Conservation (phyloP, 2,888 invertebrate species). For the Lucinisca nassula region DNA sequence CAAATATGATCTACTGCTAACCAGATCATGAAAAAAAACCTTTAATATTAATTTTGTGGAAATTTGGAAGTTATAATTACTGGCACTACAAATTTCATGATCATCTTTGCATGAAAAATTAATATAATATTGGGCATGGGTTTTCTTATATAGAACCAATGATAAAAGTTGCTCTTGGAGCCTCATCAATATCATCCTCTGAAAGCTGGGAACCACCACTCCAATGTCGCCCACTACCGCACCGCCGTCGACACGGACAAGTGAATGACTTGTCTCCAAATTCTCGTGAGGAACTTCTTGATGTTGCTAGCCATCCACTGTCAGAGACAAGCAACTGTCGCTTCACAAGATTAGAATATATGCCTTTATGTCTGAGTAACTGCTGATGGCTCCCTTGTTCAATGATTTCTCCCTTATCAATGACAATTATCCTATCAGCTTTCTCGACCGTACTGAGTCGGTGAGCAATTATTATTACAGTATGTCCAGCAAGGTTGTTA, state of each 20-base stretch:
- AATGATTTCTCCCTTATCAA: slow-evolving; percentile 79
- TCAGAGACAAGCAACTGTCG: slow-evolving; percentile 69
- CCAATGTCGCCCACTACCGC: slow-evolving; percentile 17
- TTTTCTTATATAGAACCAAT: too few relatives aligned
- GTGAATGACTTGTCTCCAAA: background rate
- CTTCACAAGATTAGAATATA: slow-evolving; percentile 78
- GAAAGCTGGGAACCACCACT: slow-evolving; percentile 41
- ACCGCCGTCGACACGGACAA: background rate
- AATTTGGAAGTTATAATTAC: too few relatives aligned
- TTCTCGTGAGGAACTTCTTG: background rate
- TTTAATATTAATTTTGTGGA: too few relatives aligned
- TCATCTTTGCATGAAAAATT: too few relatives aligned
- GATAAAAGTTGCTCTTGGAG: slow-evolving; percentile 24
- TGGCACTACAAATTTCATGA: too few relatives aligned
- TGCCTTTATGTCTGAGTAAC: slow-evolving; percentile 74
- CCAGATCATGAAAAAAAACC: too few relatives aligned
- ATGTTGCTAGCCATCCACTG: slow-evolving; percentile 3
- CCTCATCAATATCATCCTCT: background rate
- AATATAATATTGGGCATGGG: too few relatives aligned
- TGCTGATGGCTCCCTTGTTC: slow-evolving; percentile 81
- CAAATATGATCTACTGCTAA: too few relatives aligned
- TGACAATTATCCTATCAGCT: slow-evolving; percentile 86
- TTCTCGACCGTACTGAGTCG: slow-evolving; percentile 88
- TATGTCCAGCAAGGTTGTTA: slow-evolving; percentile 87
- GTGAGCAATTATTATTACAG: slow-evolving; percentile 88